These are phyloP conservation scores for Hypotaenidia okinawae DNA, from an alignment of 2,797 vertebrate genomes.

Conservation along the genomic window DNA sequence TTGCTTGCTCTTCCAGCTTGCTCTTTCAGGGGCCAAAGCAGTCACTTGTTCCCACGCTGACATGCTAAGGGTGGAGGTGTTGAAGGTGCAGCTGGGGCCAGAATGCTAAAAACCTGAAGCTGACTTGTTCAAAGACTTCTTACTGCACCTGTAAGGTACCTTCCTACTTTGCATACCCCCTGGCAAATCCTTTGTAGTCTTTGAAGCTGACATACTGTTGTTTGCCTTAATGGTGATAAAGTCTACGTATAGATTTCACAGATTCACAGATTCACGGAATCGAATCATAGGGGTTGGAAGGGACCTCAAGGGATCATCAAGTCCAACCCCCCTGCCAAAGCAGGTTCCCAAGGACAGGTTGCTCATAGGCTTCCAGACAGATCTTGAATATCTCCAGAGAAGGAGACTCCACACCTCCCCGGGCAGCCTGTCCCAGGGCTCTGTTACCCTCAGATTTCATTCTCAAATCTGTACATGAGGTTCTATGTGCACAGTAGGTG, in stretches of 20 bases:
- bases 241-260: background rate
- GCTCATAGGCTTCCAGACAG: no score
- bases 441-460: background rate
- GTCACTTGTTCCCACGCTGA: background rate
- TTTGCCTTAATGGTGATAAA: conserved; percentile 52
- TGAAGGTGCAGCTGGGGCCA: background rate
- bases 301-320: no score
- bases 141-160: background rate
- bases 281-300: no score
- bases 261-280: no score
- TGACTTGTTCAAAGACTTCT: background rate
- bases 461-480: background rate
- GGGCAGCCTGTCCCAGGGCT: no score
- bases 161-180: background rate
- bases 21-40: background rate
- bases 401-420: no score
- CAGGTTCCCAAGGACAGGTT: no score
- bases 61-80: background rate
- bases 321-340: no score
- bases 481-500: background rate
- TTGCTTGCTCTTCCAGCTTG: background rate
- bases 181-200: background rate
- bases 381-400: no score
- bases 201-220: background rate
- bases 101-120: background rate